Evolutionary conservation across 37 sponge, comb jelly and placozoan species (phyloP).

Genomic region (Agelas oroides): DNA sequence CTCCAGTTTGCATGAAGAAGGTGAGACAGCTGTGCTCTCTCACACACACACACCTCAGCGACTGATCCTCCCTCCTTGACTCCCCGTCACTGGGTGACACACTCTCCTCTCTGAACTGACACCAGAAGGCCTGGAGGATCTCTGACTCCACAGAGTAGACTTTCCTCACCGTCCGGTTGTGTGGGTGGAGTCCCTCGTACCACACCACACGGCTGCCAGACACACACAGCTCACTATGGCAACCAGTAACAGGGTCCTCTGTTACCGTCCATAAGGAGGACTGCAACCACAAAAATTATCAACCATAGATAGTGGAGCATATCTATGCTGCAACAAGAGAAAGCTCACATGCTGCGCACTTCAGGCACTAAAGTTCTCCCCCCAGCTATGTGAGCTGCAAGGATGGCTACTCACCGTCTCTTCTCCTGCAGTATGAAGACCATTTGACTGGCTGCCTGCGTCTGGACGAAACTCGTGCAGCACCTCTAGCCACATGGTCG

Average conservation of each 20-base stretch:
- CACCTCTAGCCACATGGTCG: background rate
- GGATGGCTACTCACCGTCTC: too few relatives aligned
- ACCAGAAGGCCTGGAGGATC: slow-evolving; percentile 64
- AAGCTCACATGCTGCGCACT: background rate
- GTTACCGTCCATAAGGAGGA: slow-evolving; percentile 23
- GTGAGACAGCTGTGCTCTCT: slow-evolving; percentile 39
- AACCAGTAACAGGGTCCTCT: slow-evolving; percentile 3
- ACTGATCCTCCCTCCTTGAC: background rate
- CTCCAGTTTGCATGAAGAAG: slow-evolving; percentile 56
- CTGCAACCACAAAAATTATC: too few relatives aligned
- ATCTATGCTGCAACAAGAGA: background rate
- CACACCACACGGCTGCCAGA: slow-evolving; percentile 47
- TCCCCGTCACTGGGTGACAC: background rate
- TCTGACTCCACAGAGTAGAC: slow-evolving; percentile 40
- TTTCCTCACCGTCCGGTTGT: slow-evolving; percentile 27
- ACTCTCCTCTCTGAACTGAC: slow-evolving; percentile 25
- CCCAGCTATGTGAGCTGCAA: too few relatives aligned
- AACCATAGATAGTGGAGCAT: too few relatives aligned
- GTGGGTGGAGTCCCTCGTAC: slow-evolving; percentile 47
- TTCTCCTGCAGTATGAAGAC: background rate
- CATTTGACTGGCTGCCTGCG: background rate
- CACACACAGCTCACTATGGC: slow-evolving; percentile 46
- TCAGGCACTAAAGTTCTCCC: too few relatives aligned
- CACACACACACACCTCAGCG: slow-evolving; percentile 47
- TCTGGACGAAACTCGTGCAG: background rate